These are phyloP conservation scores for Sarcophaga bullata DNA, from an alignment of 1,140 invertebrate genomes.

Conservation along the genomic window DNA sequence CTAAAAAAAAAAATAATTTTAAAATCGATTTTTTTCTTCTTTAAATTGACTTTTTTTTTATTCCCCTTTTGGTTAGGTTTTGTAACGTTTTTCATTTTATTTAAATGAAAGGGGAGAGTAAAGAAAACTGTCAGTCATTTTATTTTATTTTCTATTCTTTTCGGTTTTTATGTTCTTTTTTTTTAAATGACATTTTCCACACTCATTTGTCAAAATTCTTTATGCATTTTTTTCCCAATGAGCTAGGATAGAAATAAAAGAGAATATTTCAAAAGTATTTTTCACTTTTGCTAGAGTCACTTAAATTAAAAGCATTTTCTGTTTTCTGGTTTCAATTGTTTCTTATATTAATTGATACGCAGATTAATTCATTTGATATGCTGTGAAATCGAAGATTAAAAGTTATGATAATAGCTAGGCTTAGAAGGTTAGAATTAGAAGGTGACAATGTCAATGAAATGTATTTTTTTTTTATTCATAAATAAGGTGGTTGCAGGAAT, in stretches of 20 bases:
- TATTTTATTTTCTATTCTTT: background rate
- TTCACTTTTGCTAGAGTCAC: background rate
- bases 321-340: background rate
- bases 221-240: background rate
- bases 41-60: conserved; percentile 9
- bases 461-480: too few relatives aligned
- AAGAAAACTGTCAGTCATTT: conserved; percentile 30
- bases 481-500: too few relatives aligned
- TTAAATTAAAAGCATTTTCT: conserved; percentile 27
- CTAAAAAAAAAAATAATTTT: background rate
- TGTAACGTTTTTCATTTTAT: background rate
- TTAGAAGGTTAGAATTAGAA: too few relatives aligned
- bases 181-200: conserved; percentile 33
- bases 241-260: background rate
- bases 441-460: too few relatives aligned
- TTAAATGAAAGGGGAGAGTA: too few relatives aligned
- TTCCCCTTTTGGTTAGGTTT: background rate
- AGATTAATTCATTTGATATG: background rate
- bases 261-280: background rate
- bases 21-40: conserved; percentile 28
- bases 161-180: background rate
- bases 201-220: conserved; percentile 28
- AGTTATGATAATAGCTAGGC: background rate
- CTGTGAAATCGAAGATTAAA: background rate
- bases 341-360: background rate